Conservation (phyloP, 2,113 vertebrate species). For the Ptyas mucosa region DNA sequence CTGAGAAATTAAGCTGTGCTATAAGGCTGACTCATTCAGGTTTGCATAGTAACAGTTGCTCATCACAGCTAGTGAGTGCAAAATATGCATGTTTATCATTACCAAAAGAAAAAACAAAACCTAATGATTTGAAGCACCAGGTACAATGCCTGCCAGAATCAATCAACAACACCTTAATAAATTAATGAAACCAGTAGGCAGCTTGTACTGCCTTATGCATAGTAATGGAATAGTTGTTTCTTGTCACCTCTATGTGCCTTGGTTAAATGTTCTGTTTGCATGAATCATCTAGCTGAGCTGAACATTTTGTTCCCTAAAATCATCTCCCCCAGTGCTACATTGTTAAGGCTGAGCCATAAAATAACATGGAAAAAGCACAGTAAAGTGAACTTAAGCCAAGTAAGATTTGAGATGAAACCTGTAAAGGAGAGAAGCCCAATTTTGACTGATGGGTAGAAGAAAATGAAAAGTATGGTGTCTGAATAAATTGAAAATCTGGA, state of each 20-base stretch:
- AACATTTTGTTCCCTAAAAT: conserved; percentile 45
- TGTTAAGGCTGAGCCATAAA: conserved; percentile 31
- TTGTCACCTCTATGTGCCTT: conserved; percentile 2
- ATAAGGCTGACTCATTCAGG: background rate
- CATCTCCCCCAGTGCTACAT: conserved; percentile 19
- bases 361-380: conserved; percentile 26
- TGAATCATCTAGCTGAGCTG: conserved; percentile 41
- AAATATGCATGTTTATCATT: background rate
- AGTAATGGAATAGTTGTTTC: conserved; percentile 38
- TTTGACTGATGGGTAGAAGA: background rate
- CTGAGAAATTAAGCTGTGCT: conserved; percentile 7
- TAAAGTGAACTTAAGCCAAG: background rate
- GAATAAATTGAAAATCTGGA: background rate
- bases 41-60: background rate
- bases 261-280: conserved; percentile 12
- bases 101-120: conserved; percentile 5
- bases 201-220: conserved; percentile 32
- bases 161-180: conserved; percentile 15
- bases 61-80: conserved; percentile 3
- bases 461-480: background rate
- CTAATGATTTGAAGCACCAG: background rate
- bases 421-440: background rate
- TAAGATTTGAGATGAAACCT: background rate
- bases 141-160: background rate
- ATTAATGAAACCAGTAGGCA: conserved; percentile 35